Conservation (phyloP, 2,888 invertebrate genomes). For the Calameuta pallipes region DNA sequence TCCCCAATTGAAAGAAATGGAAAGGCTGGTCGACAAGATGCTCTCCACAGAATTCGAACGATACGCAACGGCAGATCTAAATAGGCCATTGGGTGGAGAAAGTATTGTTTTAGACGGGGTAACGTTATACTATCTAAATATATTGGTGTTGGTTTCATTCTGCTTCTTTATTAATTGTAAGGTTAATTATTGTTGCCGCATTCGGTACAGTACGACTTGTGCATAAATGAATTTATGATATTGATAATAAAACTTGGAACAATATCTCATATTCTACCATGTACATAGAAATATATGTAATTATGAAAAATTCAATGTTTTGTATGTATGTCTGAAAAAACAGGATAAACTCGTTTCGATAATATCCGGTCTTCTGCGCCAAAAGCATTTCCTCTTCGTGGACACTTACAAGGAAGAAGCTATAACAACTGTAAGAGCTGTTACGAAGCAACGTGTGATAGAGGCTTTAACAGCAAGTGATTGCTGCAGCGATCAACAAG, state of each 20-base stretch:
- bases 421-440: slow-evolving; percentile 86
- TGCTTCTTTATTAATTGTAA: not conserved
- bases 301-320: not conserved
- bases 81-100: slow-evolving; percentile 77
- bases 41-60: slow-evolving; percentile 93
- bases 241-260: not conserved
- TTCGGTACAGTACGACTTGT: not conserved
- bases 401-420: slow-evolving; percentile 90
- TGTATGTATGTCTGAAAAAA: slow-evolving; percentile 34
- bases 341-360: slow-evolving; percentile 89
- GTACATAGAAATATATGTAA: not conserved
- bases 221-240: not conserved
- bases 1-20: slow-evolving; percentile 95
- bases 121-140: slow-evolving; percentile 22
- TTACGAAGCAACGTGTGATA: slow-evolving; percentile 89
- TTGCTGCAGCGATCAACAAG: slow-evolving; percentile 70
- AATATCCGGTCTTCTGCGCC: slow-evolving; percentile 89
- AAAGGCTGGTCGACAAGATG: slow-evolving; percentile 96
- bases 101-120: slow-evolving; percentile 75
- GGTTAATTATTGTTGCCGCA: not conserved
- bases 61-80: slow-evolving; percentile 91
- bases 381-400: slow-evolving; percentile 89
- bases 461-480: slow-evolving; percentile 76
- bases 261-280: not conserved
- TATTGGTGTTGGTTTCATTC: not conserved